Evolutionary conservation across 2,113 vertebrate species (phyloP).

Genomic region (Merops nubicus): DNA sequence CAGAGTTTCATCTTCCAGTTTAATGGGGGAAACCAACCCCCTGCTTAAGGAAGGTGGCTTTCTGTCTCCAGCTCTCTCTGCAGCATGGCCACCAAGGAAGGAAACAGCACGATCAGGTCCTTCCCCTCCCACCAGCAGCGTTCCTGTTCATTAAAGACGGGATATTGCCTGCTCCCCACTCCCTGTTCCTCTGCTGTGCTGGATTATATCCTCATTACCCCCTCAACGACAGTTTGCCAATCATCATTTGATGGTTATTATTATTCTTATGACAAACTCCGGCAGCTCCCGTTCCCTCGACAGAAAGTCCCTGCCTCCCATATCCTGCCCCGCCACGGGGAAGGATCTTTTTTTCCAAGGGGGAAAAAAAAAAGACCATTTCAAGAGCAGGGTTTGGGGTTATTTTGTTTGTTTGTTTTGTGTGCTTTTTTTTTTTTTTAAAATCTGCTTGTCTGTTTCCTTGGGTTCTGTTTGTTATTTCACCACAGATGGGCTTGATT

Average conservation of each 20-base stretch:
- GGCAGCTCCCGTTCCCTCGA: background rate
- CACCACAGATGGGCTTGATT: background rate
- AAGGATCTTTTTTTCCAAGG: background rate
- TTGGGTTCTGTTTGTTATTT: background rate
- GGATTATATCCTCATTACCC: conserved; percentile 35
- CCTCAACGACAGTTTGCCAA: conserved; percentile 49
- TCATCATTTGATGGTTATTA: conserved; percentile 40
- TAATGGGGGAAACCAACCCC: background rate
- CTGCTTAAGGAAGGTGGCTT: background rate
- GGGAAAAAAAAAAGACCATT: background rate
- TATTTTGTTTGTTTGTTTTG: too few species aligned
- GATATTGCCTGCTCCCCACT: background rate
- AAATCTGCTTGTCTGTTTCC: background rate
- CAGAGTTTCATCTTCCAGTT: conserved; percentile 25
- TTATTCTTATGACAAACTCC: conserved; percentile 61
- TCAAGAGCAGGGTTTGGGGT: background rate
- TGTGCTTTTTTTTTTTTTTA: background rate
- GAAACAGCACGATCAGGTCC: background rate
- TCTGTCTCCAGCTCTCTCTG: background rate
- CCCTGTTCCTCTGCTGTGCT: background rate
- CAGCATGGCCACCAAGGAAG: background rate
- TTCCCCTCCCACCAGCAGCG: background rate
- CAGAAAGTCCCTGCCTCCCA: conserved; percentile 21
- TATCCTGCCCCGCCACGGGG: background rate
- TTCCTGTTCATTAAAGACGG: background rate